Base-by-base conservation (phyloP, 2,888 invertebrate species). In the Leptothorax acervorum region DNA sequence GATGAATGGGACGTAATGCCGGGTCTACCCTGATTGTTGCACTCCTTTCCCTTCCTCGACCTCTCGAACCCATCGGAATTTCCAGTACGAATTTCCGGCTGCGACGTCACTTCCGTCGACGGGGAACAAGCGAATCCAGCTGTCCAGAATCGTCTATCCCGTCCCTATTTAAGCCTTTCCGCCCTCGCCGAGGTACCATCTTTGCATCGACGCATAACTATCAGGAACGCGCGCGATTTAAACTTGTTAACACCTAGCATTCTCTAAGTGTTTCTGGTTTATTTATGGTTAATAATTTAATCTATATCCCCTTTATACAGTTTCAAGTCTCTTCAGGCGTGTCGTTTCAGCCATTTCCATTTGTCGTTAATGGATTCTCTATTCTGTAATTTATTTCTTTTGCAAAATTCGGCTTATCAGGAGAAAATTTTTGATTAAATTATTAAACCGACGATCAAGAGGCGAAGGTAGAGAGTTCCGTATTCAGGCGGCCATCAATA, bases 1-100 rank as follows among this genome's bases (percentile, higher is more conserved):
- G 91, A 92, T 94, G 94, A 94, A 94, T 94, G 93, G 94, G 94
- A 93, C 94, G 94, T 94, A 95, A 94, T 95, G 93, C 94, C 91
- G 93, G 92, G 92, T 93, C 93, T 93, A 91, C 91, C 92, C 93
- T 94, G 94, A 94, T 94, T 94, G 94, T 94, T 93, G 93, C 79
- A 71, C 79, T 92, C 93, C 93, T 92, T 93, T 90, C 91, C 86
- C 88, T 87, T 86, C 89, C 88, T 85, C 92, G 90, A 91, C 91
- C 92, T 89, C 91, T 91, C 87, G 85, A 87, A 93, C 90, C 92
- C 92, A 93, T 94, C 91, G 93, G 92, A 93, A 93, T 93, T 94
- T 94, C 92, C 92, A 92, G 90, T 90, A 93, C 92, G 93, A 93
- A 94, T 93, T 94, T 93, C 92, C 93, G 90, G 90, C 92, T 91